Percentiles rank a stretch among this genome's conserved stretches.
phyloP scores from a whole-genome alignment of 1,140 invertebrate genomes.

The Drosophila repleta region DNA sequence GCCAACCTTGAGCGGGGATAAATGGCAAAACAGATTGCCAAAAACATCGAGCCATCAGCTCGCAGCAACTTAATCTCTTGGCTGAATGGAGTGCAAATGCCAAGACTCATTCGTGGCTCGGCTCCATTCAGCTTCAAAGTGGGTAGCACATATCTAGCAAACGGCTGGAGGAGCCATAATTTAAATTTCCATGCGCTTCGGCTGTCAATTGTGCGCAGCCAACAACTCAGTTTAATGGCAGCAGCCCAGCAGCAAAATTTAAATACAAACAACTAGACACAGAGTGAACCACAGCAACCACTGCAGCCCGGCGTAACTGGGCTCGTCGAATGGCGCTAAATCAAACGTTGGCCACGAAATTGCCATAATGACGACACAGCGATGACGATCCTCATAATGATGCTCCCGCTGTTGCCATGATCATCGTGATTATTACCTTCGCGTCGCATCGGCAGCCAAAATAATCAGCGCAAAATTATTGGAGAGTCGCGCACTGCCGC shows the following conservation, averaged over 20 bases:
- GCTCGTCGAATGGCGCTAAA: conserved; percentile 67
- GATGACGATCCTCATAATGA: conserved; percentile 16
- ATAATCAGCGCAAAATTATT: conserved; percentile 56
- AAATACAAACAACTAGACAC: conserved; percentile 61
- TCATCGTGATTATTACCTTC: conserved; percentile 1
- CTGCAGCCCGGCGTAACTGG: neutral
- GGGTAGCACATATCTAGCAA: conserved; percentile 35
- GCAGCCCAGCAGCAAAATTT: conserved; percentile 45
- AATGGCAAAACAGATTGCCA: conserved; percentile 42
- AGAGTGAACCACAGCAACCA: conserved; percentile 3
- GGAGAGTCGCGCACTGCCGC: conserved; percentile 43
- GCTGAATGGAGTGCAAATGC: conserved; percentile 19
- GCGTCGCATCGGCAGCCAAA: conserved; percentile 36
- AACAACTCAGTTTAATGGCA: conserved; percentile 71
- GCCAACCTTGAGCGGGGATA: neutral
- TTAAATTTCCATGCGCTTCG: conserved; percentile 66
- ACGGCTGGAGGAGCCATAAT: conserved; percentile 54
- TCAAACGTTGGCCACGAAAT: conserved; percentile 76
- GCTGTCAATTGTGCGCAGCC: conserved; percentile 65
- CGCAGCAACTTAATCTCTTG: conserved; percentile 54
- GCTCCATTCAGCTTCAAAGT: conserved; percentile 30
- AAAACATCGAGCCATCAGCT: conserved; percentile 22
- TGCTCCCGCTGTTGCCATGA: conserved; percentile 7
- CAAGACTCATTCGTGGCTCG: neutral
- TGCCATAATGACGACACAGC: conserved; percentile 71